A percentile compares a stretch with the other conserved stretches of the same genome.
These are phyloP conservation scores for Latheticus oryzae DNA, from an alignment of 2,888 invertebrate genomes.

Conservation along the genomic window DNA sequence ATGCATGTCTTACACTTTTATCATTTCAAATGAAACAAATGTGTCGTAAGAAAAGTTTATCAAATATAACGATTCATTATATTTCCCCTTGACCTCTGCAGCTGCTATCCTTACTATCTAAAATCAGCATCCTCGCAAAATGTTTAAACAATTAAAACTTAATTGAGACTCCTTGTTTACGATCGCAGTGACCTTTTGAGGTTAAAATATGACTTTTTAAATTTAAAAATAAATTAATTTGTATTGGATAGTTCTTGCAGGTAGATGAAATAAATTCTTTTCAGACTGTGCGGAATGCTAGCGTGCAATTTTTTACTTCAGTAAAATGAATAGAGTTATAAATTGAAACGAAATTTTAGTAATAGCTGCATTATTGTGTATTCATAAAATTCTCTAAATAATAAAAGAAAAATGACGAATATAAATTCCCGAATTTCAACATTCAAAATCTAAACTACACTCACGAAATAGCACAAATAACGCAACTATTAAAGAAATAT, in stretches of 20 bases:
- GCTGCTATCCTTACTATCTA: neutral
- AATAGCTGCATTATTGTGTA: no score
- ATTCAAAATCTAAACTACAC: no score
- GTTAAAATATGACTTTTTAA: no score
- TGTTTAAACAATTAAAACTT: slow-evolving; percentile 25
- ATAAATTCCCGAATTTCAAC: no score
- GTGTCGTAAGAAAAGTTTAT: slow-evolving; percentile 17
- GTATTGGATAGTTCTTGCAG: slow-evolving; percentile 24
- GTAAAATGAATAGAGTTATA: slow-evolving; percentile 8
- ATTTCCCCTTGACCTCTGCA: slow-evolving; percentile 16
- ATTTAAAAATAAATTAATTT: no score
- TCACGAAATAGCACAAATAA: no score
- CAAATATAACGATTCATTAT: slow-evolving; percentile 8
- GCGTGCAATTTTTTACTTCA: slow-evolving; percentile 11
- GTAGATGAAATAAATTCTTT: slow-evolving; percentile 6
- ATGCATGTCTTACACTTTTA: neutral
- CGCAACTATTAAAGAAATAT: no score
- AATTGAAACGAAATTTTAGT: slow-evolving; percentile 6
- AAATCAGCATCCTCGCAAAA: slow-evolving; percentile 11
- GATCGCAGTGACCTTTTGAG: slow-evolving; percentile 12
- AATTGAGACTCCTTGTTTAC: slow-evolving; percentile 17
- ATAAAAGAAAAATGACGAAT: no score
- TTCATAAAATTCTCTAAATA: neutral
- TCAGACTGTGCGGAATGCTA: slow-evolving; percentile 3
- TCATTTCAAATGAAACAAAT: slow-evolving; percentile 5